phyloP scores from a whole-genome alignment of 2,797 vertebrate species.

The Spinus olivaceus region DNA sequence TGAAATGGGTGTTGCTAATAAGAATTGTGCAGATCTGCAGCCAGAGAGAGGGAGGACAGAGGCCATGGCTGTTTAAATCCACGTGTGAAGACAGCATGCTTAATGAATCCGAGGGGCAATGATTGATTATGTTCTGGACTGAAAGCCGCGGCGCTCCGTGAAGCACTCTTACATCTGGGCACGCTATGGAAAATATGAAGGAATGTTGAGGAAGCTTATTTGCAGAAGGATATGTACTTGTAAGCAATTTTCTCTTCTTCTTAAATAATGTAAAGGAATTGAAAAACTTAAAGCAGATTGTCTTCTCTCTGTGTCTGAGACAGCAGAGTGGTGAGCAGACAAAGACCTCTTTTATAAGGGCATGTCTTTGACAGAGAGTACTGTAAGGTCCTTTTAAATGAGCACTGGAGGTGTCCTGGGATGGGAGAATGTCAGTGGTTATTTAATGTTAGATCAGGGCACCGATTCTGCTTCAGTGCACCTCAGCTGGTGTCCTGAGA shows the following conservation, averaged over 20 bases:
- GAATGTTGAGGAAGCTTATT: slow-evolving; percentile 84
- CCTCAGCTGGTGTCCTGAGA: not conserved
- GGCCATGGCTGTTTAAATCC: slow-evolving; percentile 47
- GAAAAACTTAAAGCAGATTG: not conserved
- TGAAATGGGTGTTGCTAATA: not conserved
- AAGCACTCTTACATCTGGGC: slow-evolving; percentile 48
- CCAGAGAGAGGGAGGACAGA: not conserved
- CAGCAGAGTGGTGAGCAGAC: slow-evolving; percentile 23
- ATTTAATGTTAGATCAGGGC: not conserved
- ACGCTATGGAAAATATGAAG: slow-evolving; percentile 68
- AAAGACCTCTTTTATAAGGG: slow-evolving; percentile 41
- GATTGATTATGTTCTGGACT: slow-evolving; percentile 49
- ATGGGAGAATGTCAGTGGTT: not conserved
- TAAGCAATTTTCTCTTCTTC: slow-evolving; percentile 67
- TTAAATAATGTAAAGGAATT: not conserved
- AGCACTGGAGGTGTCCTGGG: not conserved
- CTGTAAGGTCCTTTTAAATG: not conserved
- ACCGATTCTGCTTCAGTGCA: not conserved
- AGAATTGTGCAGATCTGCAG: not conserved
- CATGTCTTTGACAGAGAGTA: not conserved
- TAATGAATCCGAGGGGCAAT: slow-evolving; percentile 47
- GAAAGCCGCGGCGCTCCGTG: slow-evolving; percentile 21
- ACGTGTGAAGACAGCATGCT: slow-evolving; percentile 51
- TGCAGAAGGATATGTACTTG: slow-evolving; percentile 82
- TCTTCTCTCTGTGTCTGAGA: not conserved